Conservation (phyloP, 2,113 vertebrate species). For the Malurus cyaneus region DNA sequence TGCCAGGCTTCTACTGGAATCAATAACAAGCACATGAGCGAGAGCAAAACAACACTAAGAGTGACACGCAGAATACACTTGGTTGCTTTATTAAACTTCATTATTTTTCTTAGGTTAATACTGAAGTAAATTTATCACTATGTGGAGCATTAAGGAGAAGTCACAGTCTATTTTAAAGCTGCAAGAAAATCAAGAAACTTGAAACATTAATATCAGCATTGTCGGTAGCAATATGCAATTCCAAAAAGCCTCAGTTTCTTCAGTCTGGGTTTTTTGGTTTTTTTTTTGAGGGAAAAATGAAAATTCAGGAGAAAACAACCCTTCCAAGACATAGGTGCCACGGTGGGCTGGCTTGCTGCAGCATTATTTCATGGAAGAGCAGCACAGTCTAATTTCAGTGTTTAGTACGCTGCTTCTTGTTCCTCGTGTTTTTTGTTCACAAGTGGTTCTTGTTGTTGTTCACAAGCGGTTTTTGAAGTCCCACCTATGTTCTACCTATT, state of each 20-base stretch:
- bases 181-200: neutral
- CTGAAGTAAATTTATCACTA: neutral
- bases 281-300: neutral
- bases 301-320: neutral
- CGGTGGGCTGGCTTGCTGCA: neutral
- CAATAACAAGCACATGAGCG: rapidly evolving
- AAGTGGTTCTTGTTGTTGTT: no score
- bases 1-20: neutral
- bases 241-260: neutral
- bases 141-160: neutral
- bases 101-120: neutral
- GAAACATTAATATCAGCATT: rapidly evolving
- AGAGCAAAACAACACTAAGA: neutral
- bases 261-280: neutral
- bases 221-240: neutral
- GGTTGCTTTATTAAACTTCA: neutral
- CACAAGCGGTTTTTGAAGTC: neutral
- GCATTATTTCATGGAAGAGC: neutral
- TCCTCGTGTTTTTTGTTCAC: neutral
- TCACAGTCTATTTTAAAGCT: neutral
- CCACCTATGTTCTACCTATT: neutral
- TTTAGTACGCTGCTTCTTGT: rapidly evolving
- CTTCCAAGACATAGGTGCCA: neutral
- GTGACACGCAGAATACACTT: neutral
- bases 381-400: neutral